Conservation (phyloP, 2,113 vertebrate genomes). For the Recurvirostra avosetta region DNA sequence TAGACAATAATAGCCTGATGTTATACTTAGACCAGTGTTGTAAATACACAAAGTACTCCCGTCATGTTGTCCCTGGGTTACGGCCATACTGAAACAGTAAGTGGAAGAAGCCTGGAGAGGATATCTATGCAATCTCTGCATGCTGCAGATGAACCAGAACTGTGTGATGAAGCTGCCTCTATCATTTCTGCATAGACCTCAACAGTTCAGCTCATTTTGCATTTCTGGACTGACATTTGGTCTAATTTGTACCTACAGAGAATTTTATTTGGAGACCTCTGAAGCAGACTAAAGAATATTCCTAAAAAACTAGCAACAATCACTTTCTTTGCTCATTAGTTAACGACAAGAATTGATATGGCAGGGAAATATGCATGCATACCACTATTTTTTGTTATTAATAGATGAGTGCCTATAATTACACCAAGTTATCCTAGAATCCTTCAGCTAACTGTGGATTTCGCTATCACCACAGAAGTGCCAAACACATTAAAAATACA, state of each 20-base stretch:
- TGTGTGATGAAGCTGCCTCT: background rate
- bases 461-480: background rate
- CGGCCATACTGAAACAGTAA: background rate
- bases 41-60: rapidly evolving
- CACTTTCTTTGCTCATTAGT: background rate
- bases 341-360: background rate
- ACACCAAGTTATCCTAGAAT: background rate
- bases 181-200: background rate
- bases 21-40: background rate
- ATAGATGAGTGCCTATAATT: constrained; percentile 17
- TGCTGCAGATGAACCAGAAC: background rate
- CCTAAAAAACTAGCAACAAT: background rate
- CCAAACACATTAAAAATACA: constrained; percentile 15
- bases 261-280: background rate
- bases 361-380: background rate
- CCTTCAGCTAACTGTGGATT: background rate
- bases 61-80: background rate
- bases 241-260: background rate
- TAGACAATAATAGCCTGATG: background rate
- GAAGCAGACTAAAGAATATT: background rate
- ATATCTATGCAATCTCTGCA: background rate
- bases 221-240: background rate
- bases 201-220: background rate
- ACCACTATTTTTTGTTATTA: background rate
- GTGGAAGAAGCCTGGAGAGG: background rate